Base-by-base conservation (phyloP, 2,888 invertebrate genomes). In the Nemotelus nigrinus region DNA sequence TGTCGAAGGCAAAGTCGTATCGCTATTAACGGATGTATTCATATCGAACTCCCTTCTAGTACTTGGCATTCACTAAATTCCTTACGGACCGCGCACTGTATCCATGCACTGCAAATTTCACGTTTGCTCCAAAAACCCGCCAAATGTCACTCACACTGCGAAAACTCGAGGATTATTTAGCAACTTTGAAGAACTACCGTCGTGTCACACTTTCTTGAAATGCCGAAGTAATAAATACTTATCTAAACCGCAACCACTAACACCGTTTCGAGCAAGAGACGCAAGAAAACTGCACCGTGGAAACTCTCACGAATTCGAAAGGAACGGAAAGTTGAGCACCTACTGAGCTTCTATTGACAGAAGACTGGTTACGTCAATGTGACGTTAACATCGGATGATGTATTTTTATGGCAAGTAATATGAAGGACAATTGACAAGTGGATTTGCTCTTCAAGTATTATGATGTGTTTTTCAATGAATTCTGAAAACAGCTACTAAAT, bases 1-100 rank as follows among this genome's bases (percentile, higher is more conserved):
- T 67, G 87, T 86, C 60, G 85, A 83, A 77, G 86, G 85, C 48
- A 87, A 8, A 82, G 81, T 76, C 7, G 57, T 67, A 70, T 70
- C 79, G 7, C 77, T 76, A 39, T 64, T 48, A 45, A 64, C 64
- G 45, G 77, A 64, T 25, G 63, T 71, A 67, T 76, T 76, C 78
- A 77, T 80, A 48, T 44, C 45, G n/a, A n/a, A 72, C 70, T 70
- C 3, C 58, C 41, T 4, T 58, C 57, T 68, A 25, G 25, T 25
- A 25, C 25, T 25, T 25, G 60, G 57, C 45, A 79, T 71, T 10
- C 77, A 72, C 53, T 58, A 60, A 76, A 78, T 68, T 70, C 75
- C 65, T 74, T 58, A 53, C 5, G 57, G 2, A 57, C 57, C 57
- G 25, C 57, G 10, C 57, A 57, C 57, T 57, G 10, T 4, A 57